These are phyloP conservation scores for Diprion similis DNA, from an alignment of 1,140 invertebrate species.

Conservation along the genomic window DNA sequence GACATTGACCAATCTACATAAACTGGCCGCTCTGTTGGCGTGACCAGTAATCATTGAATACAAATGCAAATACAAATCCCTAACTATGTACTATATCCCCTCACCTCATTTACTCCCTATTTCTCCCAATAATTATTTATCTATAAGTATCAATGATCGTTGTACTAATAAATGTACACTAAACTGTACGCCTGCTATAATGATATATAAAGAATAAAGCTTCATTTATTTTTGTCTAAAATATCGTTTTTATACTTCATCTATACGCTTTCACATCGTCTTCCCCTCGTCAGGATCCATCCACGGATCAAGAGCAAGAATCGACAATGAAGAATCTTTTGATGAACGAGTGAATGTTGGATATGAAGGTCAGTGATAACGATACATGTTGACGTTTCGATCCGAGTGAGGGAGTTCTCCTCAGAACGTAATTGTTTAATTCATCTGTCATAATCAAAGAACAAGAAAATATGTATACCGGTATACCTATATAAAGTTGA, in stretches of 20 bases:
- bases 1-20: slow-evolving; percentile 86
- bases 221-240: slow-evolving; percentile 57
- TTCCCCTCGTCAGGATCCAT: not conserved
- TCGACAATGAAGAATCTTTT: not conserved
- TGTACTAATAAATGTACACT: slow-evolving; percentile 3
- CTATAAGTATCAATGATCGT: slow-evolving; percentile 6
- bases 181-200: slow-evolving; percentile 42
- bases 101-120: not conserved
- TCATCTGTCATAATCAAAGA: no score
- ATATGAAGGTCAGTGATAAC: no score
- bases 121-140: slow-evolving; percentile 3
- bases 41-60: slow-evolving; percentile 44
- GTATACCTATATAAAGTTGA: no score
- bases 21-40: slow-evolving; percentile 70
- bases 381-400: no score
- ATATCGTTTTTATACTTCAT: slow-evolving; percentile 16
- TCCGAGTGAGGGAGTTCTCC: no score
- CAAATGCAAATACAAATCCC: slow-evolving; percentile 7
- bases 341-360: not conserved
- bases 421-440: no score
- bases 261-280: not conserved
- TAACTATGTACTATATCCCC: slow-evolving; percentile 5
- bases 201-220: slow-evolving; percentile 56
- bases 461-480: no score
- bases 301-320: not conserved